Conservation (phyloP, 2,113 vertebrate species). For the Serranochromis macrocephalus region DNA sequence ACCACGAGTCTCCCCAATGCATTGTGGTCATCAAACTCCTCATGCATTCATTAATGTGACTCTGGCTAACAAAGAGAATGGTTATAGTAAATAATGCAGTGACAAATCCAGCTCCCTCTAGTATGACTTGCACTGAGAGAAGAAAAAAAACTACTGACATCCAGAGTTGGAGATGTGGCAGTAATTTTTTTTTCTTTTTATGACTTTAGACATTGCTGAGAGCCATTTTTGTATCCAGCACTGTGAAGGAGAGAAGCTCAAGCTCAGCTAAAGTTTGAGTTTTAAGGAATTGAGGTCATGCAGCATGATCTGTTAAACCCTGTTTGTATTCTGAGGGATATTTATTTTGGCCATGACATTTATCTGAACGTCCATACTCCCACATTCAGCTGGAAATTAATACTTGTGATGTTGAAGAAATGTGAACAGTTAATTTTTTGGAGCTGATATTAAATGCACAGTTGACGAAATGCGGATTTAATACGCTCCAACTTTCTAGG, state of each 20-base stretch:
- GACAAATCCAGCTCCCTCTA: conserved; percentile 30
- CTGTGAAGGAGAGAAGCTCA: conserved; percentile 24
- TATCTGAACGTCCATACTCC: conserved; percentile 5
- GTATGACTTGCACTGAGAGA: neutral
- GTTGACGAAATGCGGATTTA: conserved; percentile 16
- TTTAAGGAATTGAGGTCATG: conserved; percentile 50
- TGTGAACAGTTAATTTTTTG: neutral
- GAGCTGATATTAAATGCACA: neutral
- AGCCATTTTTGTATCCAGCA: neutral
- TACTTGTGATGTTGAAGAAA: neutral
- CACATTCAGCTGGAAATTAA: conserved; percentile 3
- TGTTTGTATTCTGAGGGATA: conserved; percentile 5
- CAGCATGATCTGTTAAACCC: conserved; percentile 12
- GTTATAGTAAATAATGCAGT: conserved; percentile 60
- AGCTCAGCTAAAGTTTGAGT: conserved; percentile 20
- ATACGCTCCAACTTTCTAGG: neutral
- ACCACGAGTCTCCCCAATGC: conserved; percentile 40
- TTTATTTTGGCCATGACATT: conserved; percentile 41
- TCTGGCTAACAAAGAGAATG: conserved; percentile 52
- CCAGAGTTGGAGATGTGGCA: neutral
- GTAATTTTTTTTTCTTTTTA: conserved; percentile 6
- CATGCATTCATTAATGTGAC: conserved; percentile 64
- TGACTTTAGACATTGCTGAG: conserved; percentile 15
- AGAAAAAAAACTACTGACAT: neutral
- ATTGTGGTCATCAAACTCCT: conserved; percentile 62